Conservation (phyloP, 2,888 invertebrate species). For the Chorisops tibialis region DNA sequence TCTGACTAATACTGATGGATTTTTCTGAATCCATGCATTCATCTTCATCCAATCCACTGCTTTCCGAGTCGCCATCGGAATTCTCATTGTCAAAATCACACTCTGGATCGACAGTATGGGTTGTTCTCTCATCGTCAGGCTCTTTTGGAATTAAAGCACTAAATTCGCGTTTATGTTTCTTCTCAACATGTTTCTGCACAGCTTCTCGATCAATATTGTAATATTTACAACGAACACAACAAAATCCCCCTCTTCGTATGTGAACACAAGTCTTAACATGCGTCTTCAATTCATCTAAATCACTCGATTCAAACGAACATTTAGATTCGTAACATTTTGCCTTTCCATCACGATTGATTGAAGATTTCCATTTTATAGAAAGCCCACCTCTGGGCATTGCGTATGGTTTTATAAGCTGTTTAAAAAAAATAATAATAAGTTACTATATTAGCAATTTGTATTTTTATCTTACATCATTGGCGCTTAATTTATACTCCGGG, state of each 20-base stretch:
- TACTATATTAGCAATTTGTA: not conserved
- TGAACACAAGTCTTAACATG: constrained; percentile 44
- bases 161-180: constrained; percentile 13
- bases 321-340: constrained; percentile 43
- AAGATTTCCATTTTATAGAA: constrained; percentile 11
- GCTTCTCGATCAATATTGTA: constrained; percentile 29
- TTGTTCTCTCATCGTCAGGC: constrained; percentile 32
- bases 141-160: no score
- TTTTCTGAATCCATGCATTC: no score
- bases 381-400: not conserved
- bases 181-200: constrained; percentile 33
- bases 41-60: constrained; percentile 33
- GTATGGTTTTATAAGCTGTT: constrained; percentile 17
- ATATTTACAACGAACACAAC: constrained; percentile 38
- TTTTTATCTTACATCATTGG: constrained; percentile 23
- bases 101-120: constrained; percentile 30
- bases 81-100: constrained; percentile 29
- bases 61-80: constrained; percentile 25
- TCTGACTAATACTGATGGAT: no score
- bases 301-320: constrained; percentile 43
- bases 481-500: not conserved
- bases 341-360: constrained; percentile 39
- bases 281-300: constrained; percentile 39
- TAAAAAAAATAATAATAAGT: not conserved
- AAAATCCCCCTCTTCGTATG: constrained; percentile 40